Evolutionary conservation across 2,888 invertebrate genomes (phyloP), one percentile per base, ranked within the genome.

Genomic region (Ferdinandea cuprea): DNA sequence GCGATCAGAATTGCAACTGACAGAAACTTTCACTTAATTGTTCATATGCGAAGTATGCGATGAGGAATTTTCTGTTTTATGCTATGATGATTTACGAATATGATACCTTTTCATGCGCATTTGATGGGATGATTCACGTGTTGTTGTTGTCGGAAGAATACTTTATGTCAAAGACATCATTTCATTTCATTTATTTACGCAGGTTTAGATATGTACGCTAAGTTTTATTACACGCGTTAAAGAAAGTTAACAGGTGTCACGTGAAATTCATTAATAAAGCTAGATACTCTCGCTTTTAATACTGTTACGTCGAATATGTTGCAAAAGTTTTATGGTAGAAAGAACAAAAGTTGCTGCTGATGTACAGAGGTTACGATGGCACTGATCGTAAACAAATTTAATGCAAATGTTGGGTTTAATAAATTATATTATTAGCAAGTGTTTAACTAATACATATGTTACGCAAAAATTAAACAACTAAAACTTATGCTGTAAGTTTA

Each of bases 21-120:
- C 50, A 50, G 63, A 65, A 59, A 81, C 81, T 81, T 81, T 81
- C 81, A 81, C 81, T 81, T 81, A 76, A 81, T 76, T 81, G 77
- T 66, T 81, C 65, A 77, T 71, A 71, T 65, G 69, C 56, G 44
- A 50, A 54, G 76, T 69, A 76, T 76, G 81, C 65, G 81, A 35
- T 37, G 77, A 46, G 65, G 73, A 68, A 76, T 76, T 76, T 71
- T 28, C 50, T 56, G 15, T 35, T 52, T 21, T 28, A 17, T 71
- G 32, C 17, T 30, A 30, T 50, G 48, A 59, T 59, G 11, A 37
- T 32, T 13, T 44, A 13, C 13, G 15, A 5, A 44, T 25, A 44
- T 17, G 46, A 61, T 40, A 69, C 21, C 40, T 65, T 63, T 71
- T 63, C 28, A 28, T 40, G 56, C 32, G 59, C 32, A 54, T 59